Evolutionary conservation across 2,113 vertebrate species (phyloP), one percentile per base, ranked within the genome.

Genomic region (Solea solea): DNA sequence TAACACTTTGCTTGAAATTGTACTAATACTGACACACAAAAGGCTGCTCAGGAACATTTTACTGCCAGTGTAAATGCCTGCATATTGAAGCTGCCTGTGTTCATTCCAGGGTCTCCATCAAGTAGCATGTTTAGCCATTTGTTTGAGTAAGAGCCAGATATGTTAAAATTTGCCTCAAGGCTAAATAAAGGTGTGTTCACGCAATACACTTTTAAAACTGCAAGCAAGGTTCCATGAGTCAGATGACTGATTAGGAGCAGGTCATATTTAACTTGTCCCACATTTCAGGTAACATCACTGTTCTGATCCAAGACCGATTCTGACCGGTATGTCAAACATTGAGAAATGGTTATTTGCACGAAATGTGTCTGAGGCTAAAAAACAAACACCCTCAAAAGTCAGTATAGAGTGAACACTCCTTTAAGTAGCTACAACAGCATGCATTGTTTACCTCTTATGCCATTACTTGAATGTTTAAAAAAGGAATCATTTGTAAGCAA

Each of bases 331-430:
- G 2, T 44, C 2, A 55, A 49, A 49, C 14, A 6, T 1, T 0
- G 4, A 28, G 11, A 25, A 34, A 7, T 39, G 46, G 51, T 40
- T 16, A 28, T 55, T 10, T 55, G 13, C 9, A 69, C 25, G 49
- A 67, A 41, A 56, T 13, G 51, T 8, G 1, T 8, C 39, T 28
- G 8, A 45, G 15, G 8, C n/a, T 21, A 48, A 69, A 21, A 7
- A 25, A 25, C 11, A 1, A 11, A 3, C 7, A 34, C 27, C 53
- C 5, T 14, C 21, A 14, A 28, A 14, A 46, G 51, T 51, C 46
- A 53, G 52, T 44, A 70, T 59, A 79, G 68, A 78, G 80, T 85
- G 83, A 88, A 84, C 86, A 82, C 21, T 25, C 70, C 72, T 64
- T 55, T n/a, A 51, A 55, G 9, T 7, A 73, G 51, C 15, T 16